These are phyloP conservation scores for Sebastes steindachneri DNA, from an alignment of 2,797 vertebrate species.

Conservation along the genomic window DNA sequence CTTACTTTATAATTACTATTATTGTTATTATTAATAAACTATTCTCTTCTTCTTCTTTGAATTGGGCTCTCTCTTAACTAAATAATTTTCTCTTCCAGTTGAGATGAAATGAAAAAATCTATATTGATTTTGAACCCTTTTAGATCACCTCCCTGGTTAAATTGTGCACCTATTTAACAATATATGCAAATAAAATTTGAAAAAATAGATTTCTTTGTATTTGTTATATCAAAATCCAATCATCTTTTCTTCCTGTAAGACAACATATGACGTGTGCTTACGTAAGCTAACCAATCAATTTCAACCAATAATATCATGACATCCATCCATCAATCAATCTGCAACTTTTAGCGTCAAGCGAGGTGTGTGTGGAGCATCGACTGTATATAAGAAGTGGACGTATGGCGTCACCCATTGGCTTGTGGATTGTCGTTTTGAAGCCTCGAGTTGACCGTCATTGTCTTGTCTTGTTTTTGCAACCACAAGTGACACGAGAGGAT, in stretches of 20 bases:
- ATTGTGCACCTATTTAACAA: neutral
- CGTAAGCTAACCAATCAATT: neutral
- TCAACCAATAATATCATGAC: neutral
- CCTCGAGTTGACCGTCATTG: too few species aligned
- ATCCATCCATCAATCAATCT: neutral
- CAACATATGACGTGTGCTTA: neutral
- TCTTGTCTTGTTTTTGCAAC: too few species aligned
- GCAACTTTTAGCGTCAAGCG: neutral
- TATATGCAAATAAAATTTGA: too few species aligned
- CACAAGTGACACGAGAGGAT: too few species aligned
- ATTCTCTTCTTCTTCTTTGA: neutral
- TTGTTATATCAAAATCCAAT: neutral
- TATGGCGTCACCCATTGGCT: too few species aligned
- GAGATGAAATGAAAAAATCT: too few species aligned
- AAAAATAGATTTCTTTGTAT: rapidly evolving
- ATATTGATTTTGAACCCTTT: too few species aligned
- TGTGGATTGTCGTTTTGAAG: too few species aligned
- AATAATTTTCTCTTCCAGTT: neutral
- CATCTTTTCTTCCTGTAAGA: neutral
- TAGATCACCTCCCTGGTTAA: neutral
- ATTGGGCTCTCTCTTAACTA: neutral
- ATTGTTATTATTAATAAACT: neutral
- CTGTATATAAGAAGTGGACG: too few species aligned
- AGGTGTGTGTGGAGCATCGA: too few species aligned
- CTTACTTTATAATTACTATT: neutral